These are phyloP conservation scores for Brachypterus glaber DNA, from an alignment of 2,888 invertebrate genomes.

Conservation along the genomic window DNA sequence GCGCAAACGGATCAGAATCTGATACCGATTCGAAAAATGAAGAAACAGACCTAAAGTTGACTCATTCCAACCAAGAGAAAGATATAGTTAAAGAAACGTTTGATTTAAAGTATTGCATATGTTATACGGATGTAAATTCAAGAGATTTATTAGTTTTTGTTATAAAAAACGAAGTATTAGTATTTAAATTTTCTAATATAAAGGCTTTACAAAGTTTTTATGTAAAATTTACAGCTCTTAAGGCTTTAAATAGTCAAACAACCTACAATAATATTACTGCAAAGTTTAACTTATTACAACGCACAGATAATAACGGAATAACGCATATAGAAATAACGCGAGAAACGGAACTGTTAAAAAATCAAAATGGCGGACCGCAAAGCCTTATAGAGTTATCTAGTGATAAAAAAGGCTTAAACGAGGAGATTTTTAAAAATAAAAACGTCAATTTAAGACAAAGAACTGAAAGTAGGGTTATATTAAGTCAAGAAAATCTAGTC, in stretches of 20 bases:
- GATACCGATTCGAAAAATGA: slow-evolving; percentile 28
- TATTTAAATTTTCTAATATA: slow-evolving; percentile 36
- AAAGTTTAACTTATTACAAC: slow-evolving; percentile 41
- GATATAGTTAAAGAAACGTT: slow-evolving; percentile 28
- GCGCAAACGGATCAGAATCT: slow-evolving; percentile 39
- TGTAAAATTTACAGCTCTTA: slow-evolving; percentile 37
- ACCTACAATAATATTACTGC: slow-evolving; percentile 27
- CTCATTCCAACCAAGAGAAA: slow-evolving; percentile 4
- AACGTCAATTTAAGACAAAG: slow-evolving; percentile 25
- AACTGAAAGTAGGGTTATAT: slow-evolving; percentile 19
- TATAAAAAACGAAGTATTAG: slow-evolving; percentile 35
- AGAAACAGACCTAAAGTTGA: not conserved
- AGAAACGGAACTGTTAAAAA: slow-evolving; percentile 21
- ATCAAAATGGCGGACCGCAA: slow-evolving; percentile 15
- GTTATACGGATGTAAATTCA: slow-evolving; percentile 39
- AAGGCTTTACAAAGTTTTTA: slow-evolving; percentile 33
- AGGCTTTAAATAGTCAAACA: slow-evolving; percentile 38
- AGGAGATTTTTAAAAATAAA: slow-evolving; percentile 18
- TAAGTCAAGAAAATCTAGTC: slow-evolving; percentile 23
- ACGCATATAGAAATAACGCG: slow-evolving; percentile 43
- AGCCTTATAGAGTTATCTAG: slow-evolving; percentile 40
- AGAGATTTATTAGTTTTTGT: slow-evolving; percentile 39
- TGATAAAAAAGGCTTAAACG: slow-evolving; percentile 27
- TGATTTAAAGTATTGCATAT: slow-evolving; percentile 39
- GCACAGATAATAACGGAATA: slow-evolving; percentile 43